Conservation (phyloP, 1,140 invertebrate genomes). For the Hycleus phaleratus region DNA sequence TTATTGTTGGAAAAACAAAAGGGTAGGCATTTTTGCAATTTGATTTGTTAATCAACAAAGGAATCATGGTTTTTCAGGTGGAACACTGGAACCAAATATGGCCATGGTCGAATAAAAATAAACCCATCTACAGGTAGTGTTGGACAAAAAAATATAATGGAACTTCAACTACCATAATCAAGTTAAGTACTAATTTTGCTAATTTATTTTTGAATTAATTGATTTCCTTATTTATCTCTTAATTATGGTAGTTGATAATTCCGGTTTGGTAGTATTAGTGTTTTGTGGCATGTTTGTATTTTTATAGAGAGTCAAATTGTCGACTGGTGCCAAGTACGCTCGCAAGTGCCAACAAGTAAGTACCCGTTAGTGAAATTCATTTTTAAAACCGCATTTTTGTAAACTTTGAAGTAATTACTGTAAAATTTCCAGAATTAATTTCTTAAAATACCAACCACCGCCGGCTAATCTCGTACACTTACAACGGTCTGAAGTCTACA, state of each 20-base stretch:
- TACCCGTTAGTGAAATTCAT: not conserved
- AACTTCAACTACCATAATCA: not conserved
- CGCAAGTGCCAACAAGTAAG: slow-evolving; percentile 14
- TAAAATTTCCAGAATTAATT: slow-evolving; percentile 56
- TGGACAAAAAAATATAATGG: not conserved
- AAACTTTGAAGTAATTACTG: not conserved
- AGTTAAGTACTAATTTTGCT: not conserved
- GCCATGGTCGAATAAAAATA: slow-evolving; percentile 45
- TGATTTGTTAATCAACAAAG: slow-evolving; percentile 25
- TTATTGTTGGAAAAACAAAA: slow-evolving; percentile 64
- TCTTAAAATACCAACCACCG: slow-evolving; percentile 70
- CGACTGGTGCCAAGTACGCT: slow-evolving; percentile 19
- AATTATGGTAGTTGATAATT: not conserved
- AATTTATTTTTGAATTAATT: not conserved
- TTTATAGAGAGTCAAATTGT: slow-evolving; percentile 25
- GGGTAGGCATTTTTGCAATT: slow-evolving; percentile 49
- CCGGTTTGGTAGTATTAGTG: not conserved
- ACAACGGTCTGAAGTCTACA: slow-evolving; percentile 64
- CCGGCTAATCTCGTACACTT: slow-evolving; percentile 59
- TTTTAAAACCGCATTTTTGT: not conserved
- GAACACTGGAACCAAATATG: slow-evolving; percentile 46
- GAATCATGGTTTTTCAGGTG: slow-evolving; percentile 41
- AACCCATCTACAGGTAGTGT: slow-evolving; percentile 44
- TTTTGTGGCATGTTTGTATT: slow-evolving; percentile 17
- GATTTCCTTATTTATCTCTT: not conserved